Percentiles rank a stretch among this genome's conserved stretches.
These are phyloP conservation scores for Onychostoma macrolepis DNA, from an alignment of 2,113 vertebrate species.

Conservation along the genomic window DNA sequence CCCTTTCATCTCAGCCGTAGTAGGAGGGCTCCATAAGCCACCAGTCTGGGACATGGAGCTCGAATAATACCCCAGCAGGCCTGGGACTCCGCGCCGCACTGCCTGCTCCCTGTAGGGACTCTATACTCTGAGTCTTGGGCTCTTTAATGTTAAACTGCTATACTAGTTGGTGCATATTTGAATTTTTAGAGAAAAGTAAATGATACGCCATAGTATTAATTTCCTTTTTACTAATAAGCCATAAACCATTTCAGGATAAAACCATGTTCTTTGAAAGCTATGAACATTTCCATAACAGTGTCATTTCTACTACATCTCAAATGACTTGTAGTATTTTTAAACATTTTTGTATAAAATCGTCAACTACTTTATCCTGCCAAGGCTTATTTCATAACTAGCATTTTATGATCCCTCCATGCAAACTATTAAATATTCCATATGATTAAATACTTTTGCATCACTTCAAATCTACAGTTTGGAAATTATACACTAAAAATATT, in stretches of 20 bases:
- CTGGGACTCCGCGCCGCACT: background rate
- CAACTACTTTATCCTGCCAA: background rate
- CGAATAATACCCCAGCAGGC: constrained; percentile 16
- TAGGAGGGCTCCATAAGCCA: constrained; percentile 60
- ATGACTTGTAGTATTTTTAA: background rate
- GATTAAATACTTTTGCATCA: background rate
- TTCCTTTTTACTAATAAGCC: background rate
- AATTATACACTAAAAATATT: background rate
- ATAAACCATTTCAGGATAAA: background rate
- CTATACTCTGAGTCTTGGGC: background rate
- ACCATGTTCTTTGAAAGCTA: background rate
- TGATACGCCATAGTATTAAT: background rate
- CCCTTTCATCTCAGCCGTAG: constrained; percentile 49
- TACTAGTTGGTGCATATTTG: background rate
- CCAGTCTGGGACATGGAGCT: background rate
- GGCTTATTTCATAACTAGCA: background rate
- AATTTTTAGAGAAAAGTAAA: background rate
- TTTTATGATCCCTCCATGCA: too few species aligned
- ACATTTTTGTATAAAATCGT: background rate
- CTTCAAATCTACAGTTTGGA: background rate
- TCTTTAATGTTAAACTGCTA: background rate
- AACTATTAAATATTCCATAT: too few species aligned
- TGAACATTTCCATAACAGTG: background rate
- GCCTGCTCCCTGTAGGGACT: background rate
- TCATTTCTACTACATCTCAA: background rate